phyloP scores from a whole-genome alignment of 2,797 vertebrate genomes.

The Schizothorax lantsangensis region DNA sequence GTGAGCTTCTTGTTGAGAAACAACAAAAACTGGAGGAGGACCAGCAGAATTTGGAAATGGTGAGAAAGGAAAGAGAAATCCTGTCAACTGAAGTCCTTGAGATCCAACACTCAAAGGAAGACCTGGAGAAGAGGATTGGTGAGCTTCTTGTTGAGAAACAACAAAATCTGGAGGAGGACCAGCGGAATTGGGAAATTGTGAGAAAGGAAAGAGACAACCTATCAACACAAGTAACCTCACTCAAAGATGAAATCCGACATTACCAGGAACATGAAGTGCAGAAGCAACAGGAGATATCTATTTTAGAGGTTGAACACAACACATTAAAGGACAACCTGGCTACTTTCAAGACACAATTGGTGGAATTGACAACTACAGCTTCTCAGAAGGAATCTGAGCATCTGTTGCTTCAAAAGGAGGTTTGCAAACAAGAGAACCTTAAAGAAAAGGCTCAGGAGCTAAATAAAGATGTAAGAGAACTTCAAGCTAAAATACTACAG shows the following conservation, averaged over 20 bases:
- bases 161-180: constrained; percentile 34
- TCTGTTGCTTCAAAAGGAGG: background rate
- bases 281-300: constrained; percentile 7
- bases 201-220: constrained; percentile 66
- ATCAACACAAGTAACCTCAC: constrained; percentile 62
- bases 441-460: constrained; percentile 52
- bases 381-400: constrained; percentile 40
- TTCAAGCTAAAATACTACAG: constrained; percentile 75
- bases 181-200: constrained; percentile 57
- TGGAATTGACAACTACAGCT: constrained; percentile 68
- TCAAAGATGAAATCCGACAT: constrained; percentile 46
- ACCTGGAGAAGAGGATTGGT: constrained; percentile 44
- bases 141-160: constrained; percentile 63
- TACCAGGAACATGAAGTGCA: constrained; percentile 38
- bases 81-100: constrained; percentile 66
- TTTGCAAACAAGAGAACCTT: constrained; percentile 57
- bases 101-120: constrained; percentile 54
- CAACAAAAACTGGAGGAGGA: background rate
- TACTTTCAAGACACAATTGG: constrained; percentile 72
- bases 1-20: constrained; percentile 42
- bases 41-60: constrained; percentile 11
- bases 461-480: constrained; percentile 63
- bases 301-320: constrained; percentile 46
- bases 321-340: constrained; percentile 76
- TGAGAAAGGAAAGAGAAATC: background rate